phyloP scores from a whole-genome alignment of 2,888 invertebrate genomes.

The Dioctria rufipes region DNA sequence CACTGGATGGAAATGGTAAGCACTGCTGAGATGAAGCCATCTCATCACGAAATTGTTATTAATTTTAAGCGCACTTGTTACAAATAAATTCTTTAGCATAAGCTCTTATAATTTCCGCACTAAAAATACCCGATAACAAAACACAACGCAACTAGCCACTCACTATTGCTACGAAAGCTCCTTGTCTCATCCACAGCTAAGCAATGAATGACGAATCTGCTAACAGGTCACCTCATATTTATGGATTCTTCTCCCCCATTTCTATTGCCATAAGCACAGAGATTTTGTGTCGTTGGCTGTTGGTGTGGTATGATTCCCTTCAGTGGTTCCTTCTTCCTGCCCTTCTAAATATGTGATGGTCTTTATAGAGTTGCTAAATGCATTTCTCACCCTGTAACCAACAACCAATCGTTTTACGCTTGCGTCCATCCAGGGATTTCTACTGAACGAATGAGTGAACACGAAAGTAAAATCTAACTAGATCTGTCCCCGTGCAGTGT shows the following conservation, averaged over 20 bases:
- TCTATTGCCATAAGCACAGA: neutral
- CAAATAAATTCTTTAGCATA: neutral
- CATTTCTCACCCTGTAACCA: slow-evolving; percentile 17
- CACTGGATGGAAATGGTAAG: slow-evolving; percentile 51
- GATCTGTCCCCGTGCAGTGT: neutral
- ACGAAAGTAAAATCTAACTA: slow-evolving; percentile 19
- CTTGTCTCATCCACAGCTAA: slow-evolving; percentile 65
- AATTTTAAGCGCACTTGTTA: neutral
- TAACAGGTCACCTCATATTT: slow-evolving; percentile 68
- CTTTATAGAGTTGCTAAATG: too few relatives aligned
- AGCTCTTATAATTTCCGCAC: slow-evolving; percentile 21
- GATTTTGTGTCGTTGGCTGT: neutral
- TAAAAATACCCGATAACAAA: neutral
- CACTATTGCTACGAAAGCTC: slow-evolving; percentile 24
- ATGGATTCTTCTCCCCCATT: slow-evolving; percentile 61
- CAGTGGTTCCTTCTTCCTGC: neutral
- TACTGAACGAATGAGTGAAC: slow-evolving; percentile 42
- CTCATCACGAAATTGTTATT: slow-evolving; percentile 53
- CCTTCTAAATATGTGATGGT: too few relatives aligned
- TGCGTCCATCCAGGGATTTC: slow-evolving; percentile 49
- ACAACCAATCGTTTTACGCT: slow-evolving; percentile 59
- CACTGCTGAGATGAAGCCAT: slow-evolving; percentile 57
- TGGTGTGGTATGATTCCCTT: neutral
- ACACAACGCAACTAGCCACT: slow-evolving; percentile 10
- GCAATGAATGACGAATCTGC: slow-evolving; percentile 70